Base-by-base conservation (phyloP, 37 sponge, comb jelly and placozoan species). In the Axinella damicornis region DNA sequence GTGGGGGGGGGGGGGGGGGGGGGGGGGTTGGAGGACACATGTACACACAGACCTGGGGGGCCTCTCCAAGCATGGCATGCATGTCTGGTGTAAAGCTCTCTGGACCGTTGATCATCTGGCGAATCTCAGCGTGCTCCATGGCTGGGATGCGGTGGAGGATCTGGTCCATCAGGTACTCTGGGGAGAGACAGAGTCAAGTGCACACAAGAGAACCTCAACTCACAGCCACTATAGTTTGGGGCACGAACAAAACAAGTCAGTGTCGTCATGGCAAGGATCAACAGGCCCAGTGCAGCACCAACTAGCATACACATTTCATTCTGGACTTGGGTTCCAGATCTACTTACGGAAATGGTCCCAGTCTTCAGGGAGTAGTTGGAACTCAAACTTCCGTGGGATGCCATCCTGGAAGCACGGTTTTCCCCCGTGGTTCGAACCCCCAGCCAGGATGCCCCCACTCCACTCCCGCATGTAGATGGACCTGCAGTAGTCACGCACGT, bases 1-100 rank as follows among this genome's bases (percentile, higher is more conserved):
- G 9, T 46, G 6, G 9, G 28, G 0, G 35, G 53, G 54, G 73
- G 76, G 0, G 35, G 53, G 54, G 73, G 76, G 76, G 58, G 63
- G 65, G n/a, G n/a, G n/a, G n/a, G n/a, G n/a, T n/a, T n/a, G 36
- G 21, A 27, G 78, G 52, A 22, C 21, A 21, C 11, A 17, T 18
- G n/a, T n/a, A n/a, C n/a, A 37, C 17, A 65, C 79, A 57, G 31
- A 93, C 92, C 60, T 93, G 92, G 32, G 85, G 74, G 15, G 91
- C 72, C 64, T 93, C 94, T 6, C 96, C 96, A 62, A 96, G 38
- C 27, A 91, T 30, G 15, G 94, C 85, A 59, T 81, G 77, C 64
- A 78, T 74, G 70, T 96, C 96, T 25, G 94, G 88, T 15, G 94
- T 93, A 66, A 96, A 96, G 39, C 92, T 83, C 73, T 96, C 96